phyloP scores from a whole-genome alignment of 2,888 invertebrate genomes.

The Argyresthia goedartella region DNA sequence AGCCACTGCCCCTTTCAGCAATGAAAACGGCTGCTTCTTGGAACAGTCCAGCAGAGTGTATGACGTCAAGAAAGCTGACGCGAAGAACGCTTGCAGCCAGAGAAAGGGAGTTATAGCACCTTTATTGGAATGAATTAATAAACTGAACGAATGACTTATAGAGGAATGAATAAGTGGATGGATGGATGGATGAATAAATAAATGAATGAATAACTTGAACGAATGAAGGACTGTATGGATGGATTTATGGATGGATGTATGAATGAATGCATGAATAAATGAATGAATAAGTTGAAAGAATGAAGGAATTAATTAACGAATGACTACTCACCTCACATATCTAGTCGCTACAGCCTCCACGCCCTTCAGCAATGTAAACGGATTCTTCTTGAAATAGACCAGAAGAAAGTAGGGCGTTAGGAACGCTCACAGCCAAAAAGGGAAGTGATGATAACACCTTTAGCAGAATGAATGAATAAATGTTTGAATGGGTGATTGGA shows the following conservation, averaged over 20 bases:
- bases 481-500: too few relatives aligned
- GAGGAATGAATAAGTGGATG: too few relatives aligned
- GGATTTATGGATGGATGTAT: too few relatives aligned
- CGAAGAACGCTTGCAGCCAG: constrained; percentile 68
- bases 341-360: constrained; percentile 34
- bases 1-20: constrained; percentile 31
- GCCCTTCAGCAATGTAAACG: constrained; percentile 35
- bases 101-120: constrained; percentile 31
- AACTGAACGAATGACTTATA: too few relatives aligned
- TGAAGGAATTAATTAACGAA: too few relatives aligned
- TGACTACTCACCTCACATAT: constrained; percentile 57
- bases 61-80: constrained; percentile 64
- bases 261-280: too few relatives aligned
- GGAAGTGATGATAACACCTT: constrained; percentile 22
- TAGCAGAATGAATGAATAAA: too few relatives aligned
- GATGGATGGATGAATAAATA: too few relatives aligned
- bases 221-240: too few relatives aligned
- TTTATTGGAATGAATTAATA: too few relatives aligned
- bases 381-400: constrained; percentile 27
- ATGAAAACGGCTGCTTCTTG: constrained; percentile 29
- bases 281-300: too few relatives aligned
- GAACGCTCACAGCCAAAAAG: constrained; percentile 65
- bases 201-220: too few relatives aligned
- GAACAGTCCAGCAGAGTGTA: constrained; percentile 38
- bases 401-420: constrained; percentile 51